phyloP scores from a whole-genome alignment of 2,888 invertebrate genomes.

The Seira ritae region DNA sequence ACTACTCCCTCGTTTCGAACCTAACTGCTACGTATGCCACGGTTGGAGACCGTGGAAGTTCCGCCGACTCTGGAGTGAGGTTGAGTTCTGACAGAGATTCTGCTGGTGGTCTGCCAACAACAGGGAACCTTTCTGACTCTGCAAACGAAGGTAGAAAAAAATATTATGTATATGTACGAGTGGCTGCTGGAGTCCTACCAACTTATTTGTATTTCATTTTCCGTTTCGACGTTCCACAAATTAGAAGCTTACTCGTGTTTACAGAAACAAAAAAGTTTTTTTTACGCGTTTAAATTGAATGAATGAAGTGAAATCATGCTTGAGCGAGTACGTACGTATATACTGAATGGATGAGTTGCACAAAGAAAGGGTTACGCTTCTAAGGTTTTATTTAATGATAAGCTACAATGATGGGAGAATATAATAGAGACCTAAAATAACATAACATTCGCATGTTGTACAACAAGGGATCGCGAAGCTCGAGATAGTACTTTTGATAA shows the following conservation, averaged over 20 bases:
- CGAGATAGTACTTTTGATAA: not conserved
- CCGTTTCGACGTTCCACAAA: not conserved
- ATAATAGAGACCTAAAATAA: no score
- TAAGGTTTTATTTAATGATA: no score
- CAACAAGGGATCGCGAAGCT: no score
- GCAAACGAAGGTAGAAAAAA: constrained; percentile 82
- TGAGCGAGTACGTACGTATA: not conserved
- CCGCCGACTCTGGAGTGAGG: constrained; percentile 90
- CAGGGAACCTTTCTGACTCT: constrained; percentile 86
- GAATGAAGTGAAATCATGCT: constrained; percentile 5
- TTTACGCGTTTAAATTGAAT: constrained; percentile 34
- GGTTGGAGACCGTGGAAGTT: constrained; percentile 75
- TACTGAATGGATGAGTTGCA: not conserved
- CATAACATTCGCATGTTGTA: no score
- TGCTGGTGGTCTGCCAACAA: constrained; percentile 77
- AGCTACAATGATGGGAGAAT: no score
- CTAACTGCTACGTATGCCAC: constrained; percentile 73
- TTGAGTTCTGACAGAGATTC: constrained; percentile 89
- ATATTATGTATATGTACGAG: constrained; percentile 1
- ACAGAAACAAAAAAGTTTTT: constrained; percentile 15
- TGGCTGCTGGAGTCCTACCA: not conserved
- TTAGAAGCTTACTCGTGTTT: constrained; percentile 26
- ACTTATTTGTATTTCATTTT: constrained; percentile 15
- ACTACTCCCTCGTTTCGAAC: constrained; percentile 73
- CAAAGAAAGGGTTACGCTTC: no score